These are phyloP conservation scores for Ooceraea biroi DNA, from an alignment of 1,140 invertebrate genomes.

Conservation along the genomic window DNA sequence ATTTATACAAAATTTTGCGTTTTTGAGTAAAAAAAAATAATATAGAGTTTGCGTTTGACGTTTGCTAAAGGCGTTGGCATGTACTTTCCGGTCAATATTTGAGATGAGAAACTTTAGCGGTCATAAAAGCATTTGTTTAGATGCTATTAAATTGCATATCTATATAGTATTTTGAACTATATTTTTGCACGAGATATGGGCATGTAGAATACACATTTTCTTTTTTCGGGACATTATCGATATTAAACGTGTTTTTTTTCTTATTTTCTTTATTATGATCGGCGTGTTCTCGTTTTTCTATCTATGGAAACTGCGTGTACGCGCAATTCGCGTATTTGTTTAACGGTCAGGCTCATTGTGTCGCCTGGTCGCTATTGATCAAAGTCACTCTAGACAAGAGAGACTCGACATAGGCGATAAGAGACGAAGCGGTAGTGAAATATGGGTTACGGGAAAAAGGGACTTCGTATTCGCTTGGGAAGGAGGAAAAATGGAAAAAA, in stretches of 20 bases:
- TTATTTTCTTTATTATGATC: neutral
- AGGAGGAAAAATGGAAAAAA: neutral
- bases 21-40: no score
- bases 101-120: neutral
- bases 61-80: no score
- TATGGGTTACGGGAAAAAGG: neutral
- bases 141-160: neutral
- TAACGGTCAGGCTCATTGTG: constrained; percentile 50
- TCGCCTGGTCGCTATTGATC: constrained; percentile 46
- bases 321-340: constrained; percentile 22
- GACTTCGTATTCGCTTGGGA: neutral
- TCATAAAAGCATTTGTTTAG: neutral
- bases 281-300: neutral
- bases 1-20: no score
- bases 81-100: neutral
- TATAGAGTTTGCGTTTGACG: no score
- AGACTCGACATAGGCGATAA: constrained; percentile 27
- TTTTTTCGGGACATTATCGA: neutral
- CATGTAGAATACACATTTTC: neutral
- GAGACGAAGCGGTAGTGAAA: constrained; percentile 33
- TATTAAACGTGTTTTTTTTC: neutral
- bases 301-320: neutral
- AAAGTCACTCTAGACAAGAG: constrained; percentile 36
- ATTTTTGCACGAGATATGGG: neutral
- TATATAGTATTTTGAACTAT: neutral